Evolutionary conservation across 1,140 invertebrate species (phyloP), one percentile per base, ranked within the genome.

Genomic region (Conus betulinus): DNA sequence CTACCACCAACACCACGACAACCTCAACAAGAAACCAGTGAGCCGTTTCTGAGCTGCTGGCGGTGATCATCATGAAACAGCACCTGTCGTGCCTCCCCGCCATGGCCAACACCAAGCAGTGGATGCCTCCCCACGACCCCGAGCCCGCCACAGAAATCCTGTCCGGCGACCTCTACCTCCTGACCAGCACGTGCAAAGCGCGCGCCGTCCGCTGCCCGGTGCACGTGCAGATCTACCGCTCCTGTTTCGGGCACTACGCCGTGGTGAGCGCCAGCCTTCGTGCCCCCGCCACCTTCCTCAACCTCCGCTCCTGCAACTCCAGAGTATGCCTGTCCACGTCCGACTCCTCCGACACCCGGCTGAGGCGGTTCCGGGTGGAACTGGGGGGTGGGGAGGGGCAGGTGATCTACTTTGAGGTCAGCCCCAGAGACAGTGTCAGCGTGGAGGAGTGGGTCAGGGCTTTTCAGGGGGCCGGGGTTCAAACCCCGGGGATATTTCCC

Each of bases 401-500:
- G 85, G 85, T 87, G 39, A 87, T 87, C 85, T 87, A 87, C 85
- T 87, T 87, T 17, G 85, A 87, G 74, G 74, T 78, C 17, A 25
- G 55, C 5, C 17, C 23, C 55, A 17, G 53, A 20, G 53, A 83
- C n/a, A 13, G 20, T 10, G 82, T 15, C 8, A 53, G 55, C 15
- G 23, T 78, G 67, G 85, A 87, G 51, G 85, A 79, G 27, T 87
- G 85, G 85, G 74, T 79, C 52, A 20, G 53, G 71, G 85, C 85
- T 20, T 87, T 87, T 23, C 85, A 87, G n/a, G 82, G 82, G 23
- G 23, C 17, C 51, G 85, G 85, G 25, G 23, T 55, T 15, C 20
- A 52, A 7, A 27, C 52, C 71, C 74, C 85, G 20, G 85, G 85
- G 3, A 71, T 5, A 78, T 87, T 52, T 87, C 85, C 20, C 85